Evolutionary conservation across 1,140 invertebrate genomes (phyloP).

Genomic region (Aporrectodea caliginosa): DNA sequence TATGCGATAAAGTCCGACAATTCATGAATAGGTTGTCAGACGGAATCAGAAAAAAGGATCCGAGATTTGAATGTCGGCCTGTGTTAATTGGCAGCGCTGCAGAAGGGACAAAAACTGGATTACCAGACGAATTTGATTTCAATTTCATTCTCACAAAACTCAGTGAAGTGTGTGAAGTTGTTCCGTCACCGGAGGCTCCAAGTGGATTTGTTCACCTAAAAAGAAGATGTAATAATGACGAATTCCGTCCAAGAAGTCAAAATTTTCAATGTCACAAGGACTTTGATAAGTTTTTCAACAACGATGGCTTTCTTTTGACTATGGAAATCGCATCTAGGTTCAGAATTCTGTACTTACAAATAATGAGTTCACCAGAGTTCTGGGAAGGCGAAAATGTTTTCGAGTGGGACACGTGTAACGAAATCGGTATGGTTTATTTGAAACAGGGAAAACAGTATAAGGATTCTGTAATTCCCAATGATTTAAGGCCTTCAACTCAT

Average conservation of each 20-base stretch:
- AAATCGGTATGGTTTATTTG: not conserved
- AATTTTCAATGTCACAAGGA: too few species aligned
- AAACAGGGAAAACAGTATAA: not conserved
- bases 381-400: not conserved
- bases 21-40: not conserved
- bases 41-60: not conserved
- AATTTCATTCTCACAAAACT: not conserved
- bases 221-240: too few species aligned
- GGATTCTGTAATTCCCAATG: not conserved
- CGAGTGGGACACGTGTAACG: not conserved
- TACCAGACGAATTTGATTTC: not conserved
- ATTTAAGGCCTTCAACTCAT: too few species aligned
- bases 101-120: not conserved
- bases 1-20: not conserved
- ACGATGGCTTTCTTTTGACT: too few species aligned
- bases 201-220: not conserved
- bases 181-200: not conserved
- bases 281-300: not conserved
- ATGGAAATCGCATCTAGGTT: not conserved
- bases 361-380: not conserved
- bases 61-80: not conserved
- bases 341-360: not conserved
- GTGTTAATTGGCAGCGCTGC: not conserved
- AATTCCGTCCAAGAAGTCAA: not conserved
- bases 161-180: not conserved